phyloP scores from a whole-genome alignment of 2,888 invertebrate genomes.

The Gryllus longicercus region DNA sequence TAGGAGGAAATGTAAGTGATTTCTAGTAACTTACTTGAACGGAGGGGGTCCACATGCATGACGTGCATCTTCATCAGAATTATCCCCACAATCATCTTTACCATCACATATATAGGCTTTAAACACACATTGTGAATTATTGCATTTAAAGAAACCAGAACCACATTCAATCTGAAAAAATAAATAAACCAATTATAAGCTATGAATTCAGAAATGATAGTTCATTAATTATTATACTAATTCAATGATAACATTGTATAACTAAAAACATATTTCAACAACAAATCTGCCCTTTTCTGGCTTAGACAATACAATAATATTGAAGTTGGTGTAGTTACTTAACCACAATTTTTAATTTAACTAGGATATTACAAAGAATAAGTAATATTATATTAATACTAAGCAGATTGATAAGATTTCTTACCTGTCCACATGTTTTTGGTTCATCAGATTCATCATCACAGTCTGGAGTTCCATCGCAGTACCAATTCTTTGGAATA shows the following conservation, averaged over 20 bases:
- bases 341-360: too few species aligned
- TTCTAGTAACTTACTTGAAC: conserved; percentile 50
- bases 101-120: conserved; percentile 93
- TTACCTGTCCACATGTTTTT: conserved; percentile 63
- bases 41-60: conserved; percentile 79
- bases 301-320: too few species aligned
- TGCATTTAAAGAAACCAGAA: conserved; percentile 76
- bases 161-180: conserved; percentile 63
- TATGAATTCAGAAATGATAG: too few species aligned
- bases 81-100: conserved; percentile 88
- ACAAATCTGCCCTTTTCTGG: too few species aligned
- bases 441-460: conserved; percentile 90
- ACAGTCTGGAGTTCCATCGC: conserved; percentile 89
- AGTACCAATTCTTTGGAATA: conserved; percentile 89
- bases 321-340: too few species aligned
- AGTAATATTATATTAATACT: too few species aligned
- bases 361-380: too few species aligned
- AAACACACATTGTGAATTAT: conserved; percentile 82
- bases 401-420: background rate
- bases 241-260: too few species aligned
- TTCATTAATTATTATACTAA: too few species aligned
- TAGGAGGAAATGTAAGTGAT: background rate
- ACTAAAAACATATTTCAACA: too few species aligned
- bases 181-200: background rate
- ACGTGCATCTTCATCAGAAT: conserved; percentile 78